Conservation (phyloP, 2,113 vertebrate genomes). For the Catharus minimus region DNA sequence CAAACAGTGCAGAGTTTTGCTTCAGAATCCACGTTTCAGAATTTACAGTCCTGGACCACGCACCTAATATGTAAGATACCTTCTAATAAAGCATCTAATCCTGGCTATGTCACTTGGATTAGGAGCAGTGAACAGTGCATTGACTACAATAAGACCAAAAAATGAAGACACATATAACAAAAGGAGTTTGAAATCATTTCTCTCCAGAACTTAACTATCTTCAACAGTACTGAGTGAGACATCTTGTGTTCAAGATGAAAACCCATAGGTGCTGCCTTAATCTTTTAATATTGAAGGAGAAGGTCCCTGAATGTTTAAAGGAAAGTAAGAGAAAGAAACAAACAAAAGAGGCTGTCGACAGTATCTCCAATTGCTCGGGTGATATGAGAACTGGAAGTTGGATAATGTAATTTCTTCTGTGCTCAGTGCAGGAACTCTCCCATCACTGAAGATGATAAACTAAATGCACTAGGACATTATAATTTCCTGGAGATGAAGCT, state of each 20-base stretch:
- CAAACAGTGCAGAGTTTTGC: background rate
- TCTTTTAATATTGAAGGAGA: background rate
- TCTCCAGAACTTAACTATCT: background rate
- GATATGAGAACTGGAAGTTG: background rate
- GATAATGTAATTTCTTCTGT: background rate
- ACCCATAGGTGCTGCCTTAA: background rate
- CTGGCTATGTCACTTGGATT: background rate
- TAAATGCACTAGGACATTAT: background rate
- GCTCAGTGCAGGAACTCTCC: background rate
- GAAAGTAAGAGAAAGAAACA: background rate
- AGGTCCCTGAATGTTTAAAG: background rate
- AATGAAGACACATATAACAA: background rate
- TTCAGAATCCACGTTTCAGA: background rate
- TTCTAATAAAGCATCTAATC: background rate
- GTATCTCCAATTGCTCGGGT: background rate
- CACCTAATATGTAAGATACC: background rate
- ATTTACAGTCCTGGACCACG: background rate
- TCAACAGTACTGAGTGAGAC: background rate
- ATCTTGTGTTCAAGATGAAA: background rate
- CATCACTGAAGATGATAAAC: background rate
- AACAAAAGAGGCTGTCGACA: background rate
- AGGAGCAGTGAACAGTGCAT: background rate
- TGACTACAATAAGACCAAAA: background rate
- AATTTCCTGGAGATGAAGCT: background rate
- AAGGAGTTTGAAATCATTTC: background rate